Conservation (phyloP, 1,140 invertebrate genomes). For the Aphelenchoides avenae region DNA sequence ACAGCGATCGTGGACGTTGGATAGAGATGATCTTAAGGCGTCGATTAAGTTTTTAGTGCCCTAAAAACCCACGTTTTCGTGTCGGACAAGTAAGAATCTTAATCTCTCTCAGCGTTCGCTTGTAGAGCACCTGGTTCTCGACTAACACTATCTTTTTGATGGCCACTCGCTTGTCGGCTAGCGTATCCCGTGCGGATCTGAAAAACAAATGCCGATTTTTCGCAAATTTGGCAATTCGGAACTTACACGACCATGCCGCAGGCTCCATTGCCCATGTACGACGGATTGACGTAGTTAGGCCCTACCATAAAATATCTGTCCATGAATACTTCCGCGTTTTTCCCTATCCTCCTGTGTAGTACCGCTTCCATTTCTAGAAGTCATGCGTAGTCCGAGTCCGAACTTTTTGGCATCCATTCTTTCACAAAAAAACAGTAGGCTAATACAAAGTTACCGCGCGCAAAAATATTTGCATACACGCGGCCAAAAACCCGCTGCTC, state of each 20-base stretch:
- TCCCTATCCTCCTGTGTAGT: no score
- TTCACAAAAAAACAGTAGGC: no score
- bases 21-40: conserved; percentile 98
- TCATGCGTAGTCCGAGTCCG: no score
- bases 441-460: no score
- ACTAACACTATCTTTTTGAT: conserved; percentile 99
- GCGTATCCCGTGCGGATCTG: conserved; percentile 74
- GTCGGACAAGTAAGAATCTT: conserved; percentile 98
- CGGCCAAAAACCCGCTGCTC: no score
- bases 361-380: no score
- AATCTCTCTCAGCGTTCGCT: conserved; percentile 95
- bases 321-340: conserved; percentile 46
- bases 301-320: conserved; percentile 91
- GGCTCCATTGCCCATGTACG: conserved; percentile 95
- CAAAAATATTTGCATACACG: no score
- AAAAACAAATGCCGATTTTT: conserved; percentile 34
- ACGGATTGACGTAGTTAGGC: conserved; percentile 88
- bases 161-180: conserved; percentile 88
- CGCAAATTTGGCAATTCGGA: no score
- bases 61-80: conserved; percentile 95
- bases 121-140: conserved; percentile 99
- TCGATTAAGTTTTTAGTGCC: no score
- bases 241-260: conserved; percentile 99
- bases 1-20: no score
- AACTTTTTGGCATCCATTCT: no score